phyloP scores from a whole-genome alignment of 1,140 invertebrate species.

The Colletes gigas region DNA sequence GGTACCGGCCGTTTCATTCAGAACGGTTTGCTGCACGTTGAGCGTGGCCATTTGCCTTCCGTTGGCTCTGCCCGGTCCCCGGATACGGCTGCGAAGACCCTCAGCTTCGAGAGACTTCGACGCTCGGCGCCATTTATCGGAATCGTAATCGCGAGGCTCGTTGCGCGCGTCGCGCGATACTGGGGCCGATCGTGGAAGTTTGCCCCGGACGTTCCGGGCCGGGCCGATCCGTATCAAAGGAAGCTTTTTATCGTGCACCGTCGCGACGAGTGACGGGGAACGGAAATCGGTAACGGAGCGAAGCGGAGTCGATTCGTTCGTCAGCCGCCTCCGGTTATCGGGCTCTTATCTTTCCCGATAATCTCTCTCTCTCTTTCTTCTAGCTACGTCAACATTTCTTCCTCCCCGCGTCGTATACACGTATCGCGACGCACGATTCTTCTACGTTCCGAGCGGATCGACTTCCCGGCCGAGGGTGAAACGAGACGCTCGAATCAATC shows the following conservation, averaged over 20 bases:
- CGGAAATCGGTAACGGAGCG: not conserved
- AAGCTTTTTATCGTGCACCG: not conserved
- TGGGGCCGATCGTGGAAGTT: not conserved
- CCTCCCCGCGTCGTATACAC: too few relatives aligned
- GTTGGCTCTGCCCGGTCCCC: too few relatives aligned
- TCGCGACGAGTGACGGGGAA: not conserved
- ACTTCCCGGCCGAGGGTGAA: not conserved
- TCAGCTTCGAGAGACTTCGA: conserved; percentile 44
- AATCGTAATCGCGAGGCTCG: too few relatives aligned
- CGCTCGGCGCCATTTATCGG: conserved; percentile 32
- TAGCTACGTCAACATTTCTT: too few relatives aligned
- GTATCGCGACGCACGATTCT: not conserved
- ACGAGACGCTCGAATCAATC: not conserved
- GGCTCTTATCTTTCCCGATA: conserved; percentile 57
- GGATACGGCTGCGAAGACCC: too few relatives aligned
- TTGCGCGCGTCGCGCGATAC: not conserved
- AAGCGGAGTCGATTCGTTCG: not conserved
- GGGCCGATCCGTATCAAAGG: not conserved
- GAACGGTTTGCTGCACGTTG: conserved; percentile 52
- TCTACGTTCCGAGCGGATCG: not conserved
- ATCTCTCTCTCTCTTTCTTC: conserved; percentile 4
- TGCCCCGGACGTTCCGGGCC: not conserved
- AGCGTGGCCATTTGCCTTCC: conserved; percentile 19
- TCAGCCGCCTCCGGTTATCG: conserved; percentile 53
- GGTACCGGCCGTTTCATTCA: conserved; percentile 46